These are phyloP conservation scores for Amphiprion percula DNA, from an alignment of 2,113 vertebrate species.

Conservation along the genomic window DNA sequence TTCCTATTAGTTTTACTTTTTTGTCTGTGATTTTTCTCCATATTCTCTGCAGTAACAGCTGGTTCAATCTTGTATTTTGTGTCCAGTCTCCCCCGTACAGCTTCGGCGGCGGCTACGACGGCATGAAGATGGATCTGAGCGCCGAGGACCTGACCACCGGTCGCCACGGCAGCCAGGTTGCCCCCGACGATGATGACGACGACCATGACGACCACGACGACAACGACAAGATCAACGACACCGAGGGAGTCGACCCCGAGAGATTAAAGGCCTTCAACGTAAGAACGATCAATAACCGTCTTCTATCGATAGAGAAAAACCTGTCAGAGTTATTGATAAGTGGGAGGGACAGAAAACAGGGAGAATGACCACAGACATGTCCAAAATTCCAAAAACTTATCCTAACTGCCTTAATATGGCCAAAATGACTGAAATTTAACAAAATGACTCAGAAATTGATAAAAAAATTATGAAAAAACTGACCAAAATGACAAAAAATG, in stretches of 20 bases:
- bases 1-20: no score
- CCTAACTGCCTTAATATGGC: no score
- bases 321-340: neutral
- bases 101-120: constrained; percentile 93
- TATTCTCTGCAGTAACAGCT: no score
- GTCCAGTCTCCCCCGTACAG: constrained; percentile 94
- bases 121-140: constrained; percentile 92
- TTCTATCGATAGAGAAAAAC: neutral
- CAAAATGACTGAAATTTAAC: no score
- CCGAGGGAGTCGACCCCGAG: constrained; percentile 95
- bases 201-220: constrained; percentile 98
- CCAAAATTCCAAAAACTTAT: no score
- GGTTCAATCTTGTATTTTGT: no score
- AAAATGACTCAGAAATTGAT: no score
- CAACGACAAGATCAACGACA: constrained; percentile 96
- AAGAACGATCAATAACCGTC: constrained; percentile 56
- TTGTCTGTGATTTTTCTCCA: no score
- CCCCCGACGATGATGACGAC: constrained; percentile 90
- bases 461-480: no score
- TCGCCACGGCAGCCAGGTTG: constrained; percentile 85
- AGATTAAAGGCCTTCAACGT: constrained; percentile 99
- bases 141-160: constrained; percentile 91
- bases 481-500: no score
- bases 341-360: neutral
- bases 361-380: no score